phyloP scores from a whole-genome alignment of 2,797 vertebrate species.

The Enteromius trimaculatus region DNA sequence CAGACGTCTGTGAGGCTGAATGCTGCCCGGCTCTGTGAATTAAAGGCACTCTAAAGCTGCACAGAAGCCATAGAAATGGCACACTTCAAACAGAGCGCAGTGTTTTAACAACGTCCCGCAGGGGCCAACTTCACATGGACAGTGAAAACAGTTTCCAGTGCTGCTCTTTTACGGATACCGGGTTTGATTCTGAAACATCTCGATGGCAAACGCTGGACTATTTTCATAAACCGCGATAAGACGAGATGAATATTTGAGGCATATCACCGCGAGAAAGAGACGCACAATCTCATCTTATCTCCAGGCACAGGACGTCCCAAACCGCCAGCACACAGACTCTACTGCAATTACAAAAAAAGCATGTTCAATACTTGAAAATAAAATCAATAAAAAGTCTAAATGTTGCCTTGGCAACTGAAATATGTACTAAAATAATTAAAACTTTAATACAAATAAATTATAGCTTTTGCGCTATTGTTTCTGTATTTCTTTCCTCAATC shows the following conservation, averaged over 20 bases:
- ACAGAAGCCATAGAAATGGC: conserved; percentile 39
- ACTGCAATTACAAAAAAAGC: neutral
- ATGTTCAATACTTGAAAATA: neutral
- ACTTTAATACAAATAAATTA: too few relatives aligned
- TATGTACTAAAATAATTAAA: neutral
- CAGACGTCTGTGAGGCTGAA: conserved; percentile 57
- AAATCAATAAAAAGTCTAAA: neutral
- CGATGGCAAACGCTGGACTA: conserved; percentile 41
- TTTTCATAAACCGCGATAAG: conserved; percentile 66
- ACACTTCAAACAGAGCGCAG: conserved; percentile 45
- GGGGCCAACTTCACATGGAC: conserved; percentile 48
- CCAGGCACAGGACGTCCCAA: conserved; percentile 40
- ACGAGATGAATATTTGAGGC: conserved; percentile 56
- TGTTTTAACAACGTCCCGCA: conserved; percentile 60
- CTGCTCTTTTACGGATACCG: conserved; percentile 32
- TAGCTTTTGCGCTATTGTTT: too few relatives aligned
- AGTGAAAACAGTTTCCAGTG: conserved; percentile 38
- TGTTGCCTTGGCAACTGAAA: neutral
- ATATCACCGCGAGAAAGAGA: conserved; percentile 39
- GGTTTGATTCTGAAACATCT: conserved; percentile 43
- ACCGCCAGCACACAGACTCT: conserved; percentile 12
- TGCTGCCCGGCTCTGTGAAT: conserved; percentile 50
- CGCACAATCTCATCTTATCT: conserved; percentile 52
- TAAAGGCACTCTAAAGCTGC: conserved; percentile 51
- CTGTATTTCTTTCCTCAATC: too few relatives aligned